Conservation (phyloP, 2,113 vertebrate species). For the Corythaeola cristata region DNA sequence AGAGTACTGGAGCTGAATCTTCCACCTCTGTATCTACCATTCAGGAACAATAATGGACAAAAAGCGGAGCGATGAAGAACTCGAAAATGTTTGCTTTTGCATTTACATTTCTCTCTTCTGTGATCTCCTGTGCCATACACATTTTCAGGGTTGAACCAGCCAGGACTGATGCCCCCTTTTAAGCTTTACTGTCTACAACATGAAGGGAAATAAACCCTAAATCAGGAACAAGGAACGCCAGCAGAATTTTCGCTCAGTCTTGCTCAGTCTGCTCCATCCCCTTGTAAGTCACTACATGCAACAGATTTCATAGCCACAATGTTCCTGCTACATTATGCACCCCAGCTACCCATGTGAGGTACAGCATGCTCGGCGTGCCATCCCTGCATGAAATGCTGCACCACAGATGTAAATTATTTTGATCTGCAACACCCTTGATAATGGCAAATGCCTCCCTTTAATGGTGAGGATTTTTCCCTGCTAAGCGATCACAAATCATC, state of each 20-base stretch:
- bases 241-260: background rate
- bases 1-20: background rate
- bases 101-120: background rate
- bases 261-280: background rate
- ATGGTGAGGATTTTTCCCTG: background rate
- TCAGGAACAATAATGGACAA: background rate
- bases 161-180: background rate
- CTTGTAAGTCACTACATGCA: background rate
- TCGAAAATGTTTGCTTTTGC: background rate
- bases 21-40: background rate
- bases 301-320: background rate
- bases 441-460: background rate
- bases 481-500: background rate
- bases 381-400: conserved; percentile 9
- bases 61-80: background rate
- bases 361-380: conserved; percentile 3
- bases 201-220: background rate
- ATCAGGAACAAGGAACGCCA: background rate
- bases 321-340: background rate
- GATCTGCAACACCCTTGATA: background rate
- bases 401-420: background rate
- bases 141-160: background rate
- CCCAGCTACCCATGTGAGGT: background rate
- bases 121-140: background rate
- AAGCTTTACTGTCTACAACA: background rate